Evolutionary conservation across 2,113 vertebrate species (phyloP), one percentile per base, ranked within the genome.

Genomic region (Epinephelus lanceolatus): DNA sequence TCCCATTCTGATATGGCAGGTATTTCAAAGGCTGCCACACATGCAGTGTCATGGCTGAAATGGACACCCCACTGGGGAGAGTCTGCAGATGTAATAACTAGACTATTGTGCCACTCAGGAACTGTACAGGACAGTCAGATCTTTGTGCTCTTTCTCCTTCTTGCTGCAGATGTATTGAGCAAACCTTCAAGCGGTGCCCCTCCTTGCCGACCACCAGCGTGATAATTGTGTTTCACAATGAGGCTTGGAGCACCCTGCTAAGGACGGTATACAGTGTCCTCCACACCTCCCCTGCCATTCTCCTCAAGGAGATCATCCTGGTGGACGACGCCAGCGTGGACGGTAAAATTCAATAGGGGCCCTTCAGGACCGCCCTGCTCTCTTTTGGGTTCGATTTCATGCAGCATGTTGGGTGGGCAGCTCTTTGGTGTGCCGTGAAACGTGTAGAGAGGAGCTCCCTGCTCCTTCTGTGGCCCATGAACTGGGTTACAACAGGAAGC

Each of bases 211-310:
- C 96, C 77, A 99, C 98, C 80, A 99, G 98, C 62, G 96, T 99
- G 92, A 96, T 99, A 88, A 99, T 99, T 59, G 98, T 99, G 89
- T 99, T 99, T 92, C 98, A 99, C 91, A 99, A 99, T 68, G 98
- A 99, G 91, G 98, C 96, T 0, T 99, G 98, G 98, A 99, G 97
- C 84, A 99, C 98, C 1, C 94, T 99, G 71, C 95, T 99, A 55
- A 96, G 98, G 87, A 99, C 98, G 0, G 98, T 99, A 21, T 96
- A 98, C 95, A 99, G 98, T 15, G 98, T 99, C 84, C 96, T 99
- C 69, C 98, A 99, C 91, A 97, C 98, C 19, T 98, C 98, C 51
- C 98, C 98, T 23, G 96, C 97, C 70, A 95, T 98, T 59, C 94
- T 99, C 87, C 96, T 99, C 68, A 99, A 98, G 90, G 98, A 99